A percentile compares a stretch with the other conserved stretches of the same genome.
Conservation (phyloP, 2,113 vertebrate genomes). For the Sinocyclocheilus anshuiensis region DNA sequence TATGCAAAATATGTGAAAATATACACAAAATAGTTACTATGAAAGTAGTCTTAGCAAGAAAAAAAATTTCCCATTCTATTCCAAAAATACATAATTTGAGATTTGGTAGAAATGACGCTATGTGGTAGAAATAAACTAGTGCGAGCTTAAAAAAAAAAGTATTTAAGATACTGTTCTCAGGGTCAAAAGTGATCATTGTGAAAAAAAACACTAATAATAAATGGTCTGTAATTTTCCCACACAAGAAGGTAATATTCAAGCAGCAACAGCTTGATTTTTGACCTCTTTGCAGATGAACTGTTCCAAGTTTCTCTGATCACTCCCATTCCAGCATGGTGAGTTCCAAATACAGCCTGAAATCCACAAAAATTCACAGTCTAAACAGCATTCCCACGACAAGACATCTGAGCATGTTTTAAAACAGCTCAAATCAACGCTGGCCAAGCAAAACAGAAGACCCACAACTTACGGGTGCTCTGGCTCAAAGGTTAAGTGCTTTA, state of each 20-base stretch:
- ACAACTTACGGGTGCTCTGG: neutral
- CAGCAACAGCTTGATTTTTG: constrained; percentile 74
- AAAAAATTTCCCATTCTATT: neutral
- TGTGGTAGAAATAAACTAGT: neutral
- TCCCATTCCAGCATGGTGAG: constrained; percentile 19
- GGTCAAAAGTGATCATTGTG: constrained; percentile 51
- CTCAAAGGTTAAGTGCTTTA: constrained; percentile 22
- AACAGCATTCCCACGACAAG: neutral
- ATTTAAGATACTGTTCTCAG: neutral
- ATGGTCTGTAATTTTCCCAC: constrained; percentile 44
- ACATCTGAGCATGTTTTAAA: neutral
- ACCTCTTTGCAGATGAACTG: constrained; percentile 61
- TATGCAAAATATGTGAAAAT: neutral
- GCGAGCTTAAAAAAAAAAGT: neutral
- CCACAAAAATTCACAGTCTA: neutral
- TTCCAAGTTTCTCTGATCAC: constrained; percentile 43
- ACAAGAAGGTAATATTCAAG: constrained; percentile 62
- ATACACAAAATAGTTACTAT: neutral
- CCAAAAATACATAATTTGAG: neutral
- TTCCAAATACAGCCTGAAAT: neutral
- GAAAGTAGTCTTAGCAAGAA: neutral
- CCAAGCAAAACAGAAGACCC: constrained; percentile 4
- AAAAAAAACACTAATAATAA: neutral
- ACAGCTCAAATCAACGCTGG: neutral
- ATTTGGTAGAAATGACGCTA: too few species aligned